A percentile compares a stretch with the other conserved stretches of the same genome.
Evolutionary conservation across 2,888 invertebrate species (phyloP).

Genomic region (Lithophane leautieri): DNA sequence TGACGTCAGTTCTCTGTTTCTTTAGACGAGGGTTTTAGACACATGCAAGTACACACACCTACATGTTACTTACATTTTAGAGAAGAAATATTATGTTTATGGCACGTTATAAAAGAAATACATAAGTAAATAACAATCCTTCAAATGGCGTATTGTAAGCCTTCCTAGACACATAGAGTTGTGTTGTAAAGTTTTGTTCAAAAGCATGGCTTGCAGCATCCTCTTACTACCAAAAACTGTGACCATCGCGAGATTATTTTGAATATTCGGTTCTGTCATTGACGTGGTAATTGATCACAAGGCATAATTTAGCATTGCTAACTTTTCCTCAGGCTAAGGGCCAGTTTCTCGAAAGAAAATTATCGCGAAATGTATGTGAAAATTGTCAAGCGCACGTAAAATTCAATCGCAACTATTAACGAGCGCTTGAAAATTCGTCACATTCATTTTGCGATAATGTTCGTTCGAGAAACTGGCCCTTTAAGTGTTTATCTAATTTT

Average conservation of each 20-base stretch:
- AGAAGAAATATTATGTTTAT: neutral
- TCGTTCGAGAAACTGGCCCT: neutral
- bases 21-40: conserved; percentile 31
- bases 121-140: neutral
- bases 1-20: conserved; percentile 38
- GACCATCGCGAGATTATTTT: neutral
- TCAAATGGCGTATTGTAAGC: too few species aligned
- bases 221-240: neutral
- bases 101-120: neutral
- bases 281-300: too few species aligned
- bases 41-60: neutral
- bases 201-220: neutral
- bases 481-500: neutral
- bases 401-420: neutral
- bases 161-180: too few species aligned
- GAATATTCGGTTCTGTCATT: neutral
- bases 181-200: neutral
- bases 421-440: neutral
- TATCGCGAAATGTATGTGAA: neutral
- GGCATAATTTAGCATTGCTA: neutral
- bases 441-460: neutral
- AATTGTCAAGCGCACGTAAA: neutral
- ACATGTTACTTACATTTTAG: neutral
- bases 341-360: neutral
- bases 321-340: neutral